Conservation (phyloP, 2,797 vertebrate species). For the Sebastes cheni region DNA sequence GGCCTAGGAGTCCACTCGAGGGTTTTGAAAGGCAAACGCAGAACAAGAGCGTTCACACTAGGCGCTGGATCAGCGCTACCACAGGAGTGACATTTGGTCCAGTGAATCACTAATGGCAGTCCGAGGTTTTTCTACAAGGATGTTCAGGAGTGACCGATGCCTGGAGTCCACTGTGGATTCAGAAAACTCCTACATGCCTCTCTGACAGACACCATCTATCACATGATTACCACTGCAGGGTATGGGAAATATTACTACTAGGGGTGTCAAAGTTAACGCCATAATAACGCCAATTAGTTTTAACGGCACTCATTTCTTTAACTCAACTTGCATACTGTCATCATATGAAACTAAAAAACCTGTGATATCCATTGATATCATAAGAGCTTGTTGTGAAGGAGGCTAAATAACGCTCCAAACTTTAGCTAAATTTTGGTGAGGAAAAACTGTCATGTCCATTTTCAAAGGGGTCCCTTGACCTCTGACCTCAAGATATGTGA, state of each 20-base stretch:
- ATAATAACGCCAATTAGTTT: too few relatives aligned
- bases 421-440: too few relatives aligned
- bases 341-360: too few relatives aligned
- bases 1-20: conserved; percentile 75
- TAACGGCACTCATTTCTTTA: too few relatives aligned
- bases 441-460: too few relatives aligned
- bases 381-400: too few relatives aligned
- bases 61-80: neutral
- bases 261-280: too few relatives aligned
- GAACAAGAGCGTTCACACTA: conserved; percentile 25
- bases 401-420: too few relatives aligned
- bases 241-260: neutral
- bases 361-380: too few relatives aligned
- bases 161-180: conserved; percentile 5
- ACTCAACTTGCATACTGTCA: too few relatives aligned
- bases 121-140: conserved; percentile 15
- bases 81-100: conserved; percentile 27
- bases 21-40: conserved; percentile 75
- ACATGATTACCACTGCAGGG: neutral
- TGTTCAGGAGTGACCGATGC: conserved; percentile 10
- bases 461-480: too few relatives aligned
- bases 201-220: neutral
- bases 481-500: too few relatives aligned
- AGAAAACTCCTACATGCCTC: conserved; percentile 1
- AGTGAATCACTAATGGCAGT: conserved; percentile 32